A percentile compares a stretch with the other conserved stretches of the same genome.
Conservation (phyloP, 2,888 invertebrate species). For the Microchrysa polita region DNA sequence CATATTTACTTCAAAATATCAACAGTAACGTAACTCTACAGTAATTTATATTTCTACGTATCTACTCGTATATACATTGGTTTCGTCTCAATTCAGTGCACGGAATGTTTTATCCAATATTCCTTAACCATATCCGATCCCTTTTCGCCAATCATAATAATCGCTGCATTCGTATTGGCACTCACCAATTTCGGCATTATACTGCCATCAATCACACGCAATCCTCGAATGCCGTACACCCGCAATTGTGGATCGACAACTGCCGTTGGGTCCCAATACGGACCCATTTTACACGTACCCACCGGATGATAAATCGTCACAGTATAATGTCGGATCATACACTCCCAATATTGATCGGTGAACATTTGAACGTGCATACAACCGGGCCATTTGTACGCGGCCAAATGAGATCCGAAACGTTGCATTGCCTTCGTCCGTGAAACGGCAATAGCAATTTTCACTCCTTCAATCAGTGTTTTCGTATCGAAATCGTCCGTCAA, state of each 20-base stretch:
- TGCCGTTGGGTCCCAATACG: constrained; percentile 83
- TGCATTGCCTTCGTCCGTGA: constrained; percentile 82
- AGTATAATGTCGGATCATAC: constrained; percentile 84
- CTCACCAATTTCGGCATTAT: constrained; percentile 88
- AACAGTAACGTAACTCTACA: no score
- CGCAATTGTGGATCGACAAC: constrained; percentile 83
- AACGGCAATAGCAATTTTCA: constrained; percentile 83
- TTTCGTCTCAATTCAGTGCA: constrained; percentile 42
- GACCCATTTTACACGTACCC: constrained; percentile 91
- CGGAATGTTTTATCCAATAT: constrained; percentile 74
- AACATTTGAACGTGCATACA: constrained; percentile 75
- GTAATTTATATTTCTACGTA: no score
- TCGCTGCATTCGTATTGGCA: constrained; percentile 87
- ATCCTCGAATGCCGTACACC: constrained; percentile 81
- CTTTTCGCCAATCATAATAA: constrained; percentile 91
- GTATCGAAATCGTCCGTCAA: constrained; percentile 82
- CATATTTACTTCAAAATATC: no score
- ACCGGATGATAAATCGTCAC: constrained; percentile 88
- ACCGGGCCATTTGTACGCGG: constrained; percentile 78
- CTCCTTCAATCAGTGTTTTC: constrained; percentile 83
- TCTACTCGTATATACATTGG: no score
- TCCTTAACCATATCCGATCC: constrained; percentile 88
- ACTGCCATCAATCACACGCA: constrained; percentile 85
- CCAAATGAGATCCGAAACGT: constrained; percentile 76
- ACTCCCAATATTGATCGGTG: constrained; percentile 85